Evolutionary conservation across 1,140 invertebrate species (phyloP), one percentile per base, ranked within the genome.

Genomic region (Hestina assimilis): DNA sequence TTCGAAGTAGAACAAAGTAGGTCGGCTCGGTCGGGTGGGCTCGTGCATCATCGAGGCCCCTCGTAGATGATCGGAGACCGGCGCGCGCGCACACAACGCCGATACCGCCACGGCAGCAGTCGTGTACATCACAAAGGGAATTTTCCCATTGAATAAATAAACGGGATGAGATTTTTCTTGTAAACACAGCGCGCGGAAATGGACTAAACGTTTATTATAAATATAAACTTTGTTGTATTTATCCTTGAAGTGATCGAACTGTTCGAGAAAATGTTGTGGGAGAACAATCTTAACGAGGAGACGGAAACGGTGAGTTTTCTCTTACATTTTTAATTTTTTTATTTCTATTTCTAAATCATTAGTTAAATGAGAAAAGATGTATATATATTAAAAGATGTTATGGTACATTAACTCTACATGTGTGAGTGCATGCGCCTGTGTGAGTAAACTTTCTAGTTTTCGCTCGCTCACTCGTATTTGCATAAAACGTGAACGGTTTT

Each of bases 401-500:
- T 38, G 1, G 17, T 38, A 38, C 33, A 17, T 38, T 38, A 9
- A 19, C 15, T 38, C 19, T 38, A 8, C 6, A 19, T 65, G 69
- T 70, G 64, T 63, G 68, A 53, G 63, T 62, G 63, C 19, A 21
- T 41, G 59, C 59, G 61, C 45, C 11, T 69, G 84, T 85, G 76
- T 76, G 79, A 47, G 83, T 81, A 59, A 83, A 88, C 84, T 88
- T 88, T 88, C 84, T 88, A 88, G 83, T 87, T 87, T 87, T 86
- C 83, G 83, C 81, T 84, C 75, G 75, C 72, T 76, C 59, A 58
- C 50, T 60, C 58, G 74, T 86, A 88, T 88, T 86, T 79, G 77
- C 84, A 88, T 88, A 82, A 80, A 82, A 88, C 84, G 84, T 88
- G 84, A 80, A 84, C 71, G 68, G 82, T 85, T 86, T 88, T 88